Conservation (phyloP, 1,140 invertebrate genomes). For the Subanguina moxae region DNA sequence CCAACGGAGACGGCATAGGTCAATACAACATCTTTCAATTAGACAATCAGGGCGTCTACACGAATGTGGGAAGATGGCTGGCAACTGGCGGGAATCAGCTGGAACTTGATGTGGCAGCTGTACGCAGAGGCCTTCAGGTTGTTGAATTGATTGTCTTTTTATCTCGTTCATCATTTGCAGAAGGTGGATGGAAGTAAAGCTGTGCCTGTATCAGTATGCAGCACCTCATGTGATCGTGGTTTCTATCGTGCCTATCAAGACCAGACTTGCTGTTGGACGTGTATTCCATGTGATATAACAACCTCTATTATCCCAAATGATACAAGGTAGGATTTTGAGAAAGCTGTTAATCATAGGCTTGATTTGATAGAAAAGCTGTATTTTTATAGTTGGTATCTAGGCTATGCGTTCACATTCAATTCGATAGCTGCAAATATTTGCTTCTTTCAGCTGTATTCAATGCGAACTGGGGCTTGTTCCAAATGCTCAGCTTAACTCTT, state of each 20-base stretch:
- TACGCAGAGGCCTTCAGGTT: conserved; percentile 47
- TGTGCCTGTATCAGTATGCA: conserved; percentile 67
- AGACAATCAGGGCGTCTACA: conserved; percentile 47
- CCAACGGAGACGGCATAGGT: conserved; percentile 63
- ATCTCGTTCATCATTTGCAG: conserved; percentile 10
- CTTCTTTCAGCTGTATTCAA: conserved; percentile 60
- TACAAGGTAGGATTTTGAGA: conserved; percentile 66
- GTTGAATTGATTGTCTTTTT: conserved; percentile 9
- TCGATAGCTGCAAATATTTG: too few species aligned
- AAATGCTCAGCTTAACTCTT: conserved; percentile 65
- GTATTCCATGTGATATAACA: conserved; percentile 68
- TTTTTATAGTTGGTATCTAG: too few species aligned
- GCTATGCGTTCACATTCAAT: too few species aligned
- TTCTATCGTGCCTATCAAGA: conserved; percentile 66
- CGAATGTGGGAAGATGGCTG: conserved; percentile 45
- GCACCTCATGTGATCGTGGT: conserved; percentile 67
- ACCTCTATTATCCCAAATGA: conserved; percentile 70
- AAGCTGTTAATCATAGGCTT: too few species aligned
- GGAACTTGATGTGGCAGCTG: conserved; percentile 37
- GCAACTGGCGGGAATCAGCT: conserved; percentile 29
- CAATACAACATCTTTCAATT: conserved; percentile 61
- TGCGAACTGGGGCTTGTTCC: conserved; percentile 69
- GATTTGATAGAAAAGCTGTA: too few species aligned
- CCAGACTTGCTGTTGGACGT: conserved; percentile 71
- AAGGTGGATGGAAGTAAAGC: conserved; percentile 23